Conservation (phyloP, 2,113 vertebrate genomes). For the Menidia beryllina region DNA sequence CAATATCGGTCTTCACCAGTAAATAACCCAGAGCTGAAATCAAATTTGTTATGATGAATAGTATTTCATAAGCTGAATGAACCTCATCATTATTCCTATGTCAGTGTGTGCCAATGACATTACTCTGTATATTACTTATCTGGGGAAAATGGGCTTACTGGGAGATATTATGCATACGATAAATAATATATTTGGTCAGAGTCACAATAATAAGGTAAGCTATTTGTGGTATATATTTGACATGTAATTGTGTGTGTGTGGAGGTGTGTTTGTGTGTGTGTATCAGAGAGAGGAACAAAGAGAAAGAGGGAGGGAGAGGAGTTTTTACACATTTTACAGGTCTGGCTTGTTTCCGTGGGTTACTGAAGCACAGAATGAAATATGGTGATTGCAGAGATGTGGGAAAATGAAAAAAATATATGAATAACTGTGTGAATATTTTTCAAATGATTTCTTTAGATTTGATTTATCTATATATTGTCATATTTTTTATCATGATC, state of each 20-base stretch:
- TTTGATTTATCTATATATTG: constrained; percentile 10
- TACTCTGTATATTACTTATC: constrained; percentile 78
- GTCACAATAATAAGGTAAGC: constrained; percentile 71
- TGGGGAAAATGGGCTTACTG: constrained; percentile 74
- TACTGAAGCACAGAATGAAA: constrained; percentile 56
- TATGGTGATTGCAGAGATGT: constrained; percentile 32
- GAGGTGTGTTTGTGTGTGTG: constrained; percentile 10
- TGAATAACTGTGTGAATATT: constrained; percentile 53
- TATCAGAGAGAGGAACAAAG: constrained; percentile 7
- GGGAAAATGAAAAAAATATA: constrained; percentile 51
- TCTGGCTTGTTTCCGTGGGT: constrained; percentile 54
- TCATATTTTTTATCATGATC: no score
- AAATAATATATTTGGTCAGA: constrained; percentile 79
- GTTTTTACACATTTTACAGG: constrained; percentile 56
- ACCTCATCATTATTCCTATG: constrained; percentile 73
- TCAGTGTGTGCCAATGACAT: constrained; percentile 64
- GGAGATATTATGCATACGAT: constrained; percentile 75
- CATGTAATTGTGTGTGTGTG: neutral
- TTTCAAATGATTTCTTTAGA: no score
- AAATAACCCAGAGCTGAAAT: constrained; percentile 74
- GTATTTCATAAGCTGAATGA: constrained; percentile 80
- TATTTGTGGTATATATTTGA: constrained; percentile 29
- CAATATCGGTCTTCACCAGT: constrained; percentile 72
- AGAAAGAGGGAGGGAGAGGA: neutral
- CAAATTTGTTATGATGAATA: constrained; percentile 82